Evolutionary conservation across 2,113 vertebrate species (phyloP).

Genomic region (Polypterus bichir): DNA sequence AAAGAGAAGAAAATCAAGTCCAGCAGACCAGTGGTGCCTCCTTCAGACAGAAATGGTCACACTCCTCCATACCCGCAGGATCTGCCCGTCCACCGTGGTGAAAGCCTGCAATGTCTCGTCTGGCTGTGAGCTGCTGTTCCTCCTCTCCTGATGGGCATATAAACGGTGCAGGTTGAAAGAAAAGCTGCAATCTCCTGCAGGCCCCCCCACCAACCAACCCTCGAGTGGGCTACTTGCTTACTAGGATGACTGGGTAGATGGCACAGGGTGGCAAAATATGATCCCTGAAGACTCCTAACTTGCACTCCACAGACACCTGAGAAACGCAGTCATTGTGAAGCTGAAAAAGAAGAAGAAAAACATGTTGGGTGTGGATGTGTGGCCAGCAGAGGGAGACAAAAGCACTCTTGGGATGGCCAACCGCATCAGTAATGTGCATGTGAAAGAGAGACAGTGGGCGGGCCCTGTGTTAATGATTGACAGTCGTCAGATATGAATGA

Average conservation of each 20-base stretch:
- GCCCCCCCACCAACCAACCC: neutral
- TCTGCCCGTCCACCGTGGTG: slow-evolving; percentile 64
- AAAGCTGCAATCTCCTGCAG: slow-evolving; percentile 22
- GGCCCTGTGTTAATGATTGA: too few species aligned
- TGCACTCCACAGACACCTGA: slow-evolving; percentile 45
- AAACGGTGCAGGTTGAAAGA: neutral
- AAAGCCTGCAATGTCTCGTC: slow-evolving; percentile 52
- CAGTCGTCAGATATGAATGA: too few species aligned
- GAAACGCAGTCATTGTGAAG: slow-evolving; percentile 67
- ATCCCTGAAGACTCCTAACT: slow-evolving; percentile 67
- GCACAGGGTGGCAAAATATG: slow-evolving; percentile 78
- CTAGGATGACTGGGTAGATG: slow-evolving; percentile 71
- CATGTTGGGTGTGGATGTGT: too few species aligned
- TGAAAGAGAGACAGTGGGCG: too few species aligned
- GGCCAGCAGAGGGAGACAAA: too few species aligned
- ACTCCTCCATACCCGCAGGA: slow-evolving; percentile 54
- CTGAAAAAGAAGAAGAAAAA: slow-evolving; percentile 30
- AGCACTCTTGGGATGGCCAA: too few species aligned
- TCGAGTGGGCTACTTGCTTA: slow-evolving; percentile 26
- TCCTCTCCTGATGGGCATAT: slow-evolving; percentile 46
- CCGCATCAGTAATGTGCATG: too few species aligned
- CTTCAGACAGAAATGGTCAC: neutral
- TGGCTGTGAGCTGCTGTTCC: slow-evolving; percentile 37
- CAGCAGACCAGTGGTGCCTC: too few species aligned
- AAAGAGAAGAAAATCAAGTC: too few species aligned